Evolutionary conservation across 1,140 invertebrate genomes (phyloP).

Genomic region (Zaprionus gabonicus): DNA sequence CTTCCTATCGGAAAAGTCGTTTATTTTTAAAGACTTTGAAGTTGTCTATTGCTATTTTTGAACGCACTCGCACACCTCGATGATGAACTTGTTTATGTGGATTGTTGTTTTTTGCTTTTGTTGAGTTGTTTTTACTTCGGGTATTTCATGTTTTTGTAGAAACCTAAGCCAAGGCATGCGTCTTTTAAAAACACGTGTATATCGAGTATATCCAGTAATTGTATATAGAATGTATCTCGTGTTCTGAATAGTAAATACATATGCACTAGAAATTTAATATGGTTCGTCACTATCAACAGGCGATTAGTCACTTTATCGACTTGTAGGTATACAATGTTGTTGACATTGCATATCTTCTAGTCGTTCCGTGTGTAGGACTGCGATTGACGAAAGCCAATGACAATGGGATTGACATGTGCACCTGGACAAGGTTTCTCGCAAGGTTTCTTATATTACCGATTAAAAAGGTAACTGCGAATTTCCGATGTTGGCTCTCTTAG

Average conservation of each 20-base stretch:
- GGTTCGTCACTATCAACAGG: not conserved
- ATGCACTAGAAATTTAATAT: not conserved
- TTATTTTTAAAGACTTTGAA: slow-evolving; percentile 71
- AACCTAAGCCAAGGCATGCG: not conserved
- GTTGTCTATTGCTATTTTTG: slow-evolving; percentile 70
- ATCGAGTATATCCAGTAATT: not conserved
- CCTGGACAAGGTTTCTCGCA: slow-evolving; percentile 55
- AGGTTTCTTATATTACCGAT: slow-evolving; percentile 48
- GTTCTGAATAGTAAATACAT: not conserved
- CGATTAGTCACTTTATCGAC: not conserved
- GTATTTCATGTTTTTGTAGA: not conserved
- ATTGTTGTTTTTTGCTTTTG: slow-evolving; percentile 24
- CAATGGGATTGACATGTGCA: slow-evolving; percentile 70
- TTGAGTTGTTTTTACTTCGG: slow-evolving; percentile 18
- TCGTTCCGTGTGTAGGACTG: slow-evolving; percentile 1
- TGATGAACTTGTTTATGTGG: slow-evolving; percentile 35
- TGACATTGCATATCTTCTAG: not conserved
- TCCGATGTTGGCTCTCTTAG: not conserved
- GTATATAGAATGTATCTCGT: not conserved
- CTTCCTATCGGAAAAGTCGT: slow-evolving; percentile 38
- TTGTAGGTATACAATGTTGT: not conserved
- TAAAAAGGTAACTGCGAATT: slow-evolving; percentile 25
- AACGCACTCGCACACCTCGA: slow-evolving; percentile 10
- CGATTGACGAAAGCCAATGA: slow-evolving; percentile 40
- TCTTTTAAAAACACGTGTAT: not conserved